phyloP scores from a whole-genome alignment of 2,888 invertebrate genomes.

The Leptura quadrifasciata region DNA sequence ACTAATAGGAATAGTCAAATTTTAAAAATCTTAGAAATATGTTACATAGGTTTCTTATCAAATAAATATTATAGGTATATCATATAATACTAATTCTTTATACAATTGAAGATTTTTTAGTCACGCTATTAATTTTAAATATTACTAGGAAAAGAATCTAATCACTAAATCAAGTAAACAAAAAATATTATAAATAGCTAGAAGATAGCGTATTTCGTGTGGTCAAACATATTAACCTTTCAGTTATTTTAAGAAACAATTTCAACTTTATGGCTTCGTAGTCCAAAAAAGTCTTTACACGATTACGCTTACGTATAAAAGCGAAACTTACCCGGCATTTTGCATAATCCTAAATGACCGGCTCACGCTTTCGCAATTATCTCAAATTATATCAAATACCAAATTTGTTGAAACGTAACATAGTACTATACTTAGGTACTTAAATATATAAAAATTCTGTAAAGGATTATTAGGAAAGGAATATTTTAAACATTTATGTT shows the following conservation, averaged over 20 bases:
- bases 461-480: not conserved
- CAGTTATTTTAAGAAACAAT: not conserved
- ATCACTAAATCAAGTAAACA: too few relatives aligned
- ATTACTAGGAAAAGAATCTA: too few relatives aligned
- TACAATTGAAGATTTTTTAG: too few relatives aligned
- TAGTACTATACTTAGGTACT: not conserved
- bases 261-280: not conserved
- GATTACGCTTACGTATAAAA: not conserved
- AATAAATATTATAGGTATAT: too few relatives aligned
- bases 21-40: too few relatives aligned
- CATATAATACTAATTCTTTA: too few relatives aligned
- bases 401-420: conserved; percentile 20
- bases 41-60: too few relatives aligned
- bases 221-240: not conserved
- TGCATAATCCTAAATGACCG: conserved; percentile 11
- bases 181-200: not conserved
- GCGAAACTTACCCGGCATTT: conserved; percentile 17
- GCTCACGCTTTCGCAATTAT: conserved; percentile 18
- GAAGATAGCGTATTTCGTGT: not conserved
- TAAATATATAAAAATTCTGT: not conserved
- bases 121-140: too few relatives aligned
- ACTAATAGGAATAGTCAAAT: too few relatives aligned
- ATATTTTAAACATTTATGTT: conserved; percentile 2
- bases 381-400: conserved; percentile 29
- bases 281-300: not conserved